phyloP scores from a whole-genome alignment of 2,113 vertebrate species.

The Ariopsis seemanni region DNA sequence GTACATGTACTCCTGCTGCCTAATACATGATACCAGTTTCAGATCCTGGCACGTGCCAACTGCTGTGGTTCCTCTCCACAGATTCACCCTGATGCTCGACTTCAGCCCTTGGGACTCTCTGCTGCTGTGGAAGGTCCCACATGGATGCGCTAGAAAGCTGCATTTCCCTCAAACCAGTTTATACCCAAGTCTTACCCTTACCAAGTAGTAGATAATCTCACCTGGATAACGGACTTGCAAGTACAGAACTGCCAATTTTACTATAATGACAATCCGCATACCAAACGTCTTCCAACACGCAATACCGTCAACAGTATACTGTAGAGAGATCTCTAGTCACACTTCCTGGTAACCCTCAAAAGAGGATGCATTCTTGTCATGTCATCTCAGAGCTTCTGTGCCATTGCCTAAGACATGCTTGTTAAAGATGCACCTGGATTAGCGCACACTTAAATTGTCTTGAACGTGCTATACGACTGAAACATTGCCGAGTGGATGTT shows the following conservation, averaged over 20 bases:
- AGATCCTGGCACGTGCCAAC: neutral
- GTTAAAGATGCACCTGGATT: neutral
- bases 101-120: neutral
- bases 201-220: neutral
- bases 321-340: neutral
- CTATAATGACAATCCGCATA: neutral
- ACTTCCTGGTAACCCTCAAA: neutral
- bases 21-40: too few relatives aligned
- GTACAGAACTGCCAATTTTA: neutral
- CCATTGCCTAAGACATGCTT: neutral
- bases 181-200: neutral
- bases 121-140: neutral
- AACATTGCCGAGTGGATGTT: neutral
- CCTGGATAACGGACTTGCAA: neutral
- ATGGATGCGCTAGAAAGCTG: neutral
- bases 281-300: neutral
- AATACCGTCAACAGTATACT: neutral
- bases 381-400: neutral
- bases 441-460: too few relatives aligned
- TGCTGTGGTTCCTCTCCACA: neutral
- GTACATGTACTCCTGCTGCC: neutral
- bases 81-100: neutral
- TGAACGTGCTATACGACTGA: too few relatives aligned
- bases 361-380: neutral
- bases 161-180: neutral